Percentiles rank a stretch among this genome's conserved stretches.
These are phyloP conservation scores for Australoheros scitulus DNA, from an alignment of 2,113 vertebrate species.

Conservation along the genomic window DNA sequence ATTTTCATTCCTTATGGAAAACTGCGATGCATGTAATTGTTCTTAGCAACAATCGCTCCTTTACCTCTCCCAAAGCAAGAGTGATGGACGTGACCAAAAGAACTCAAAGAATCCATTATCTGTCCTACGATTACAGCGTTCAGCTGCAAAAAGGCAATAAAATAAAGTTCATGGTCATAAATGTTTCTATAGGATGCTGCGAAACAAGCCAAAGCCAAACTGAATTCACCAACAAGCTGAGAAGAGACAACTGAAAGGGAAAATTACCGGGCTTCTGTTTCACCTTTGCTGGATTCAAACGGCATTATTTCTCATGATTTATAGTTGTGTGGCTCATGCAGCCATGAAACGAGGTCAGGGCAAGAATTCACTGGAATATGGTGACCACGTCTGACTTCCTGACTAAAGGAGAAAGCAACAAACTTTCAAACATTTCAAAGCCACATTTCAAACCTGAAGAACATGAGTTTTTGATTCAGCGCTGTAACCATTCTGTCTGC, in stretches of 20 bases:
- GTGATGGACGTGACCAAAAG: not conserved
- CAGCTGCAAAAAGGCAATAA: not conserved
- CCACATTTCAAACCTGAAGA: not conserved
- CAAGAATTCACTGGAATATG: not conserved
- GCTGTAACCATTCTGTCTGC: not conserved
- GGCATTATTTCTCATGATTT: too few relatives aligned
- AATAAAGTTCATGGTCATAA: not conserved
- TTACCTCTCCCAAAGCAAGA: not conserved
- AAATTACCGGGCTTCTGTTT: not conserved
- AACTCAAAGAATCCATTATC: not conserved
- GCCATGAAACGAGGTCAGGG: too few relatives aligned
- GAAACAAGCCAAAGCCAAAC: not conserved
- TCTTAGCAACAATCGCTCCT: not conserved
- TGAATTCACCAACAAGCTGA: not conserved
- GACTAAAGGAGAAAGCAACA: not conserved
- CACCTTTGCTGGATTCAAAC: not conserved
- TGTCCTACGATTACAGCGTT: not conserved
- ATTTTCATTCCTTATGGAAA: not conserved
- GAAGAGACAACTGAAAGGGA: too few relatives aligned
- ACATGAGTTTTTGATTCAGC: not conserved
- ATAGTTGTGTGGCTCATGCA: too few relatives aligned
- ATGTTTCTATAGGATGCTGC: not conserved
- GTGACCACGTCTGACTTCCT: not conserved
- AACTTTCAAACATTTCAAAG: not conserved
- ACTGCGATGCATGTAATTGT: not conserved